A percentile compares a stretch with the other conserved stretches of the same genome.
Evolutionary conservation across 2,113 vertebrate species (phyloP).

Genomic region (Pavo muticus): DNA sequence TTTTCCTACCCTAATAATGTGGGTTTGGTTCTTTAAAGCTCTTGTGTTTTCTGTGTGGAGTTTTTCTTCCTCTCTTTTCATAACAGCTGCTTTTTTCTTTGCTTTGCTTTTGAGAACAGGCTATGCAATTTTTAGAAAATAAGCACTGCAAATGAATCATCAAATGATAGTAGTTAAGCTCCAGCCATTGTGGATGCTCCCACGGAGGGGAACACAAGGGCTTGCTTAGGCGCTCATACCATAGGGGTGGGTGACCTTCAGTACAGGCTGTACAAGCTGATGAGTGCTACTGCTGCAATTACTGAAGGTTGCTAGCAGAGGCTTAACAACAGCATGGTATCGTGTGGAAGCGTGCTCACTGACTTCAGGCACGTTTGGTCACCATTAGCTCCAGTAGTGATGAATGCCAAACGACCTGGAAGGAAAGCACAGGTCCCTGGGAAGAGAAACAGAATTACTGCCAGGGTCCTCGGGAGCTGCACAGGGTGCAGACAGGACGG

Average conservation of each 20-base stretch:
- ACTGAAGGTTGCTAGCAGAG: neutral
- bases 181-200: constrained; percentile 53
- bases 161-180: constrained; percentile 64
- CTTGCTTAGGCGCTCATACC: neutral
- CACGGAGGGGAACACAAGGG: neutral
- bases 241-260: neutral
- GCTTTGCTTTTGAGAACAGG: constrained; percentile 45
- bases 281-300: neutral
- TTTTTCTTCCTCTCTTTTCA: constrained; percentile 48
- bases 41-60: constrained; percentile 7
- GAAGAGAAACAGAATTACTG: neutral
- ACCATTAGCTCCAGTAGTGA: neutral
- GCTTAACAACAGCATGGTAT: rapidly evolving
- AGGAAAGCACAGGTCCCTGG: neutral
- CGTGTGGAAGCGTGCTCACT: rapidly evolving
- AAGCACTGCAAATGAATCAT: constrained; percentile 63
- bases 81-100: constrained; percentile 64
- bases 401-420: neutral
- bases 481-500: neutral
- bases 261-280: neutral
- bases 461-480: neutral
- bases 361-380: neutral
- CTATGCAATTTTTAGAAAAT: constrained; percentile 72
- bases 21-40: constrained; percentile 16
- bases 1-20: neutral